Conservation (phyloP, 2,888 invertebrate species). For the Eudasyphora cyanicolor region DNA sequence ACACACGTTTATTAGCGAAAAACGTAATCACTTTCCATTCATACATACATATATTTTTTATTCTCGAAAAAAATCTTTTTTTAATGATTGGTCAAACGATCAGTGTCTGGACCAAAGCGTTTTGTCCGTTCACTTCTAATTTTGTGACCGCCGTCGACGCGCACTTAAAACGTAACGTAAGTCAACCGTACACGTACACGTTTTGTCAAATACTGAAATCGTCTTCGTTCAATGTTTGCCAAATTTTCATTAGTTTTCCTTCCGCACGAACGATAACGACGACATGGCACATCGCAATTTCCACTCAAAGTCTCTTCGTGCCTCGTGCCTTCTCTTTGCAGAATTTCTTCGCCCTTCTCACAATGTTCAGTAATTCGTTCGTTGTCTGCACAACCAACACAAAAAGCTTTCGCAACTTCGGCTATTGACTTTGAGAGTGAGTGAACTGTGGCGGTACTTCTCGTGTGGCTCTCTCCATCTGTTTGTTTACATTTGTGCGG, state of each 20-base stretch:
- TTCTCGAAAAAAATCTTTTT: not conserved
- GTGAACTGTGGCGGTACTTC: conserved; percentile 55
- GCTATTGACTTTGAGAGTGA: not conserved
- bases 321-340: conserved; percentile 51
- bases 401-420: conserved; percentile 15
- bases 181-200: conserved; percentile 72
- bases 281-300: conserved; percentile 65
- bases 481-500: conserved; percentile 70
- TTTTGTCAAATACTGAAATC: conserved; percentile 74
- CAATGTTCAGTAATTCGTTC: no score
- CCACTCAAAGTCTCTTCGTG: conserved; percentile 10
- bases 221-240: conserved; percentile 65
- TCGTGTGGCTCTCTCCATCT: conserved; percentile 37
- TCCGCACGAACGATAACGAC: conserved; percentile 51
- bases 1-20: not conserved
- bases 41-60: no score
- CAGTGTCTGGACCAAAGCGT: not conserved
- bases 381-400: conserved; percentile 28
- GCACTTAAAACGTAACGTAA: conserved; percentile 27
- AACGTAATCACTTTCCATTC: not conserved
- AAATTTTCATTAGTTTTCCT: conserved; percentile 69
- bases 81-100: not conserved
- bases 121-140: not conserved
- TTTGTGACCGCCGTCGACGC: not conserved
- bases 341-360: conserved; percentile 19